phyloP scores from a whole-genome alignment of 2,888 invertebrate genomes.

The Cataglyphis altisquamis region DNA sequence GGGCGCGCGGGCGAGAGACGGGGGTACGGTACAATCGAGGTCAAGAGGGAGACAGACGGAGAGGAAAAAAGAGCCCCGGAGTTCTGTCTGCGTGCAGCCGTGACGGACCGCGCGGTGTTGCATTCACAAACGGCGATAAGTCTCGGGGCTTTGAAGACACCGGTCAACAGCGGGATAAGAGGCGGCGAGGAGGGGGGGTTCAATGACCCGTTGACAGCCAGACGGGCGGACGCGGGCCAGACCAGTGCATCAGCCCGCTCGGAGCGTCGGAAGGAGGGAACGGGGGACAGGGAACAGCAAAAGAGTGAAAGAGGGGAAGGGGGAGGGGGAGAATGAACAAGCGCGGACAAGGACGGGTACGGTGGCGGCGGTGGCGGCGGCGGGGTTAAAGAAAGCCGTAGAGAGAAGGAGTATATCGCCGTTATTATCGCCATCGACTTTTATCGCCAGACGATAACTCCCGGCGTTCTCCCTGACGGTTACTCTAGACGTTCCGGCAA shows the following conservation, averaged over 20 bases:
- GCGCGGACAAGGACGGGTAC: conserved; percentile 56
- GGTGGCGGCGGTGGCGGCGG: conserved; percentile 48
- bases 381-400: conserved; percentile 49
- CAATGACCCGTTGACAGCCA: conserved; percentile 85
- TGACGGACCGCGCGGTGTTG: conserved; percentile 70
- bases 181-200: conserved; percentile 87
- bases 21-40: conserved; percentile 26
- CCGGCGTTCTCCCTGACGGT: conserved; percentile 72
- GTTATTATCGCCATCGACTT: conserved; percentile 83
- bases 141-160: conserved; percentile 79
- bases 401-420: conserved; percentile 74
- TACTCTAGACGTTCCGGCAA: conserved; percentile 69
- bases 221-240: conserved; percentile 86
- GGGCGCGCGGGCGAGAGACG: neutral
- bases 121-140: conserved; percentile 80
- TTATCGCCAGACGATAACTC: conserved; percentile 82
- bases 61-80: conserved; percentile 35
- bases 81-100: conserved; percentile 66
- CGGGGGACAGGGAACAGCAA: conserved; percentile 3
- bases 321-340: conserved; percentile 26
- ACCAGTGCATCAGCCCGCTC: conserved; percentile 83
- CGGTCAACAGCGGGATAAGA: conserved; percentile 89
- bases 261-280: conserved; percentile 16
- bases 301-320: conserved; percentile 14
- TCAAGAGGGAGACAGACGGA: conserved; percentile 44